Evolutionary conservation across 2,888 invertebrate species (phyloP), one percentile per base, ranked within the genome.

Genomic region (Acronicta leporina): DNA sequence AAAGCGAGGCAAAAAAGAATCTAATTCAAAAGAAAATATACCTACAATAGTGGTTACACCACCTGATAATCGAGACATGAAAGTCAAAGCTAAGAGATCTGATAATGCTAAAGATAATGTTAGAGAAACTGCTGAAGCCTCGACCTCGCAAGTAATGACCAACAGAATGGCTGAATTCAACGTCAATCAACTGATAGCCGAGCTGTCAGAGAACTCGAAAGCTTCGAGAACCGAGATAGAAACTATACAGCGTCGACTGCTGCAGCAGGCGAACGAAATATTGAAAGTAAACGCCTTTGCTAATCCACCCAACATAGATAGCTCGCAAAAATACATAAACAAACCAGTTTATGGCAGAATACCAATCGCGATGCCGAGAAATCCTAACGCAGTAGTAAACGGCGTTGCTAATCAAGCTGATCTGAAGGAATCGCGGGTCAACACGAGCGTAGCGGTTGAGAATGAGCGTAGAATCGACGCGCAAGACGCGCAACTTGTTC

Each of bases 1-100:
- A 77, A 97, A 96, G 91, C 96, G 96, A 84, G 95, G 95, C 82
- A 96, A 96, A 92, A 92, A 89, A 76, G 92, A 92, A 75, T 76
- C 74, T 16, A 77, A 74, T 51, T 75, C 75, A 38, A 81, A 80
- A 66, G 89, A 86, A 68, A 80, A 84, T 54, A 77, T 89, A 50
- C 91, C 92, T 14, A 85, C 84, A 11, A 92, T 92, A 72, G 83
- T 92, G 33, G 87, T 92, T 15, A 92, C 91, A 9, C 88, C 91
- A 46, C 91, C 92, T 11, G 87, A 87, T 52, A 80, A 73, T 63
- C 63, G 61, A 82, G 89, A 88, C 68, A 93, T 93, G 92, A 92
- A 91, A 87, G 84, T 92, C 62, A 89, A 88, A 85, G 82, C 85
- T 20, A 87, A 82, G 58, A 84, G 77, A 77, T 67, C 75, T 44